Evolutionary conservation across 2,797 vertebrate genomes (phyloP).

Genomic region (Rhynchotus rufescens): DNA sequence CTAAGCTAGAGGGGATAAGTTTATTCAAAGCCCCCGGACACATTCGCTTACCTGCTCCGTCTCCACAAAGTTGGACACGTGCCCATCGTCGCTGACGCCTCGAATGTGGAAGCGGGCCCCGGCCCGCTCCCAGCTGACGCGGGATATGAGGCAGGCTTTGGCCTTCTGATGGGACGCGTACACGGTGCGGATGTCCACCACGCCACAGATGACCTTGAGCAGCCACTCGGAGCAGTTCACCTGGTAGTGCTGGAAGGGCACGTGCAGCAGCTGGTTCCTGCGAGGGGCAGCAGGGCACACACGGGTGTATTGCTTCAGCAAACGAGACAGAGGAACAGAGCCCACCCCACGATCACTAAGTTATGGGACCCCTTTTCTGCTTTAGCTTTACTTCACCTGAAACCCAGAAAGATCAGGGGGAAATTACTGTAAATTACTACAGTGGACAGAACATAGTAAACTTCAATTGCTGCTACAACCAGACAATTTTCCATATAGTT

Average conservation of each 20-base stretch:
- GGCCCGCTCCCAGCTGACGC: conserved; percentile 80
- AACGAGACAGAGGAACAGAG: background rate
- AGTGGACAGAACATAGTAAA: background rate
- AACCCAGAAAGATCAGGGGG: background rate
- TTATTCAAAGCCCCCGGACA: conserved; percentile 34
- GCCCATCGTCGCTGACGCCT: conserved; percentile 82
- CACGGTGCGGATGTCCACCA: conserved; percentile 81
- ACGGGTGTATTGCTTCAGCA: background rate
- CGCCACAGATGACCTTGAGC: conserved; percentile 82
- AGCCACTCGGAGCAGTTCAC: conserved; percentile 84
- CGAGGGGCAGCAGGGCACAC: conserved; percentile 1
- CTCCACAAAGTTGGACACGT: conserved; percentile 84
- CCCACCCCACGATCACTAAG: background rate
- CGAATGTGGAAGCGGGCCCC: conserved; percentile 78
- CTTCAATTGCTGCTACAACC: background rate
- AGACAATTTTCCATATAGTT: background rate
- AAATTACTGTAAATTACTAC: background rate
- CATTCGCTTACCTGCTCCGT: conserved; percentile 81
- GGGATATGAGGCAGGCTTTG: conserved; percentile 85
- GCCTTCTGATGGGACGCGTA: conserved; percentile 85
- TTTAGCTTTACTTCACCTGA: background rate
- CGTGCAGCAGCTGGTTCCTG: conserved; percentile 83
- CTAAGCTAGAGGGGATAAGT: background rate
- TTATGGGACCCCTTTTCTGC: background rate
- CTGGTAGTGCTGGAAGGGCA: conserved; percentile 82